Evolutionary conservation across 2,797 vertebrate genomes (phyloP), one percentile per base, ranked within the genome.

Genomic region (Luscinia luscinia): DNA sequence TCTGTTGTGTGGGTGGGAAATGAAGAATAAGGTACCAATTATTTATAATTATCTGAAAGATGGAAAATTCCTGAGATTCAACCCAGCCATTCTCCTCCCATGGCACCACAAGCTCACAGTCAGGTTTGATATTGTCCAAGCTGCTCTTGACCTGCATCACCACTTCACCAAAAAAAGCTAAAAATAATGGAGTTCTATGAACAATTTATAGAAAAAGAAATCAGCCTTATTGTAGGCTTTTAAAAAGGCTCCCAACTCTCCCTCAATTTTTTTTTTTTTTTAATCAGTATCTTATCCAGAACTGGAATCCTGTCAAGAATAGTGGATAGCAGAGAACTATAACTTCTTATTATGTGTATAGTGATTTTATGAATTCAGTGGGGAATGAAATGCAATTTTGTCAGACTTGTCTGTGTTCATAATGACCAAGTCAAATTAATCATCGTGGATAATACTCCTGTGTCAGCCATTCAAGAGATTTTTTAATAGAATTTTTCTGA

Each of bases 401-500:
- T 98, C 98, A 97, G 98, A 98, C 98, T 98, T 98, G 98, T 98
- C 98, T 98, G 98, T 98, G 98, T 98, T 99, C 98, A 98, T 99
- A 99, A 98, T 98, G 98, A 98, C 98, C 97, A 97, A 98, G 98
- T 98, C 98, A 98, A 99, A 99, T 99, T 98, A 99, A 99, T 99
- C 98, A 99, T 98, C 96, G 97, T 97, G 98, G 99, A 99, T 98
- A 98, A 99, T 98, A 98, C 98, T 98, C 98, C 96, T 97, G 98
- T 98, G 98, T 99, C 98, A 98, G 98, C 98, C 97, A 97, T 98
- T 98, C 98, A 98, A 98, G 98, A 98, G 98, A 97, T 98, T 98
- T 97, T 99, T 98, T 99, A 99, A 99, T 99, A 98, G 98, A 98
- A 99, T 99, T 98, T 98, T 98, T 98, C 98, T 98, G 98, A 99